Conservation (phyloP, 2,888 invertebrate species). For the Smittia sp. region DNA sequence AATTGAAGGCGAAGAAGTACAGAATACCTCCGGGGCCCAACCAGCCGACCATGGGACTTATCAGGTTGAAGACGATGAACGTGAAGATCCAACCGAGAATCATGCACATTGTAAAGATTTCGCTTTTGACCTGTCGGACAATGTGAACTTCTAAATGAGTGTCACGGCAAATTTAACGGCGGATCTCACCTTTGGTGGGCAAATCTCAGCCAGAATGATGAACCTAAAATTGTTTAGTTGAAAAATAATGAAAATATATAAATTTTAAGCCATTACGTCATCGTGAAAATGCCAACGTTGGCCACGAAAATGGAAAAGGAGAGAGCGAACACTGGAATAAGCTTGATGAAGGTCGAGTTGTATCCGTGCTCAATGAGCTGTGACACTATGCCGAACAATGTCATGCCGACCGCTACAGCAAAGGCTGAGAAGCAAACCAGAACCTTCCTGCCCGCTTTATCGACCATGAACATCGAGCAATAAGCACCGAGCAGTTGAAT, state of each 20-base stretch:
- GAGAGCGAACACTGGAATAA: not conserved
- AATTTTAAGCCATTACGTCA: no score
- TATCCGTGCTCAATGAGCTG: slow-evolving; percentile 1
- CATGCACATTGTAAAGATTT: not conserved
- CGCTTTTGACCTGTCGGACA: not conserved
- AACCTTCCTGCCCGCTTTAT: not conserved
- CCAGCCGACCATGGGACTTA: not conserved
- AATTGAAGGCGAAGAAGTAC: not conserved
- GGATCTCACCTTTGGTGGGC: not conserved
- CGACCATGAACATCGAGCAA: not conserved
- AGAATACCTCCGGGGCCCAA: not conserved
- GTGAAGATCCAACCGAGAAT: not conserved
- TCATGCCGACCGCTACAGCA: not conserved
- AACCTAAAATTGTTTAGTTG: no score
- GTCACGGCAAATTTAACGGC: not conserved
- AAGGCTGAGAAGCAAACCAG: not conserved
- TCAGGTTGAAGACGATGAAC: not conserved
- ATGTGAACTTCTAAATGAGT: not conserved
- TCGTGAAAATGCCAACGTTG: not conserved
- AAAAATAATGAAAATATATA: not conserved
- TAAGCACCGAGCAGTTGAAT: not conserved
- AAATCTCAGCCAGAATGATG: not conserved
- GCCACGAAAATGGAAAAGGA: not conserved
- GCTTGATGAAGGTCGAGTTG: not conserved
- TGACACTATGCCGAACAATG: not conserved